A percentile compares a stretch with the other conserved stretches of the same genome.
phyloP scores from a whole-genome alignment of 2,888 invertebrate species.

The Dynastes maya region DNA sequence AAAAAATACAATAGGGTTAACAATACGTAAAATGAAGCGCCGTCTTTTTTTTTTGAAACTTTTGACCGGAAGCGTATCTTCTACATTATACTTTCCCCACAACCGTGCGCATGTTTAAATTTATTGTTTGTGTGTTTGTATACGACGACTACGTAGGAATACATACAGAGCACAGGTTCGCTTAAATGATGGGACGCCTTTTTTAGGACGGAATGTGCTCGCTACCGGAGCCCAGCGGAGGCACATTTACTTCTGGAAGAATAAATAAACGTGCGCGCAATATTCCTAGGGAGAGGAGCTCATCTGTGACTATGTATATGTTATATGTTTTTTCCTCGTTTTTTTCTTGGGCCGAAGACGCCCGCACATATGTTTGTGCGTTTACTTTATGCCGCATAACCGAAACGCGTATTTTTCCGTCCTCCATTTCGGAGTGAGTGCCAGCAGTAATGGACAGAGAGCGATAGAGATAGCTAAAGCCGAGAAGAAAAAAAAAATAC shows the following conservation, averaged over 20 bases:
- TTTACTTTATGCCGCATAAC: conserved; percentile 43
- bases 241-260: conserved; percentile 36
- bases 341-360: conserved; percentile 30
- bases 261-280: conserved; percentile 42
- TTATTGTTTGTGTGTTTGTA: conserved; percentile 34
- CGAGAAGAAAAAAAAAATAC: background rate
- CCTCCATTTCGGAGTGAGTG: background rate
- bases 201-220: conserved; percentile 31
- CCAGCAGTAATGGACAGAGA: background rate
- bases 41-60: background rate
- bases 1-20: too few species aligned
- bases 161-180: conserved; percentile 32
- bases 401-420: conserved; percentile 31
- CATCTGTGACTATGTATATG: conserved; percentile 38
- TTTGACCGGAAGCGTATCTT: conserved; percentile 17
- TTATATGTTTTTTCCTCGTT: conserved; percentile 26
- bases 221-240: conserved; percentile 20
- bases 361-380: conserved; percentile 27
- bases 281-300: conserved; percentile 36
- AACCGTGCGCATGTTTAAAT: conserved; percentile 21
- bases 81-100: conserved; percentile 3
- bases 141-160: conserved; percentile 10
- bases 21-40: too few species aligned
- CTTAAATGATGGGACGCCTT: conserved; percentile 40
- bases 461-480: background rate